Conservation (phyloP, 1,140 invertebrate genomes). For the Tetramorium simillimum region DNA sequence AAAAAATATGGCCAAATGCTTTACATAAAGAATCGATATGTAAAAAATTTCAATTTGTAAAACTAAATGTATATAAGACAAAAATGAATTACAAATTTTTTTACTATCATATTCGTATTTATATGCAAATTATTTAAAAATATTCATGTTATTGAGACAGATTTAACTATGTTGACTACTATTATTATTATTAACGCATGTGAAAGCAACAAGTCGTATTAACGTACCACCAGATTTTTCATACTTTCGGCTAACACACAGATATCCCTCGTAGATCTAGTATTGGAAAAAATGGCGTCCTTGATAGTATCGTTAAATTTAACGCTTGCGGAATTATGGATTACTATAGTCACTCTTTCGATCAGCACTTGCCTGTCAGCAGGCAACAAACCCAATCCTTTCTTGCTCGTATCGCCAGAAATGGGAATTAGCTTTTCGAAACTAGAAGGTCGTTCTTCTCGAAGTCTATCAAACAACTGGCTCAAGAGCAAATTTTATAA, state of each 20-base stretch:
- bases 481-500: too few species aligned
- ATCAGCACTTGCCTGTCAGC: slow-evolving; percentile 87
- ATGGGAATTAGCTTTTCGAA: slow-evolving; percentile 92
- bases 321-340: slow-evolving; percentile 97
- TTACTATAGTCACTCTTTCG: slow-evolving; percentile 93
- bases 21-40: too few species aligned
- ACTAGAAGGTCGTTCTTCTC: slow-evolving; percentile 82
- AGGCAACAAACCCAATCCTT: slow-evolving; percentile 87
- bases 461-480: slow-evolving; percentile 84
- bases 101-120: too few species aligned
- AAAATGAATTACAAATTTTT: too few species aligned
- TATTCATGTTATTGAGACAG: too few species aligned
- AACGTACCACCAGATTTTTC: slow-evolving; percentile 81
- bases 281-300: slow-evolving; percentile 88
- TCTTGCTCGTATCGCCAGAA: slow-evolving; percentile 90
- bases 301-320: slow-evolving; percentile 95
- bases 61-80: too few species aligned
- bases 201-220: too few species aligned
- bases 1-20: too few species aligned
- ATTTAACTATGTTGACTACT: too few species aligned
- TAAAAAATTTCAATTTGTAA: too few species aligned
- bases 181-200: too few species aligned
- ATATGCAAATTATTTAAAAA: too few species aligned
- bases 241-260: slow-evolving; percentile 89
- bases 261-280: slow-evolving; percentile 89